A percentile compares a stretch with the other conserved stretches of the same genome.
Evolutionary conservation across 2,113 vertebrate species (phyloP).

Genomic region (Acanthochromis polyacanthus): DNA sequence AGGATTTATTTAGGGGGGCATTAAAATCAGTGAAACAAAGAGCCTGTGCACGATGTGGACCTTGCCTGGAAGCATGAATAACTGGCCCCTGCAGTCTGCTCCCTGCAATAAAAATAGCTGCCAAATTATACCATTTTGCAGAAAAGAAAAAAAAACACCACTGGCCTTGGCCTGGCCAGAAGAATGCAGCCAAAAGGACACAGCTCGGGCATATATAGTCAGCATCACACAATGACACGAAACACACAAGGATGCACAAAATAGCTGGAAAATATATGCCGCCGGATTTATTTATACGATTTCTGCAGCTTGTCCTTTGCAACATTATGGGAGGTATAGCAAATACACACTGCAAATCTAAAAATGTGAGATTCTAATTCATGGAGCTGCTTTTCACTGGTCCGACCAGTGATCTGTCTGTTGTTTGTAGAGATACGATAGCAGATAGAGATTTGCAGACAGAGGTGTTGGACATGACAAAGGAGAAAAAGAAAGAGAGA

Average conservation of each 20-base stretch:
- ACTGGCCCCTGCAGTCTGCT: slow-evolving; percentile 66
- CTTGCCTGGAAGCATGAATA: slow-evolving; percentile 54
- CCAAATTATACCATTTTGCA: slow-evolving; percentile 85
- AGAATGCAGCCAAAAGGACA: slow-evolving; percentile 74
- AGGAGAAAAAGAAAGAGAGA: slow-evolving; percentile 9
- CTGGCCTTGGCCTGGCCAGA: slow-evolving; percentile 73
- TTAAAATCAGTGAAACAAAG: slow-evolving; percentile 49
- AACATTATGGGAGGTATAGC: slow-evolving; percentile 19
- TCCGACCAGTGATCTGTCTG: slow-evolving; percentile 31
- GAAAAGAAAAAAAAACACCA: slow-evolving; percentile 66
- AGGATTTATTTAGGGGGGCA: slow-evolving; percentile 18
- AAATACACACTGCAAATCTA: slow-evolving; percentile 36
- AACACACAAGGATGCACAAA: slow-evolving; percentile 35
- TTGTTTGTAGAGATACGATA: background rate
- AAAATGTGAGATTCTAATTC: slow-evolving; percentile 31
- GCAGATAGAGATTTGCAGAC: slow-evolving; percentile 21
- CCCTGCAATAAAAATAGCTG: slow-evolving; percentile 82
- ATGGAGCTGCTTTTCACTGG: background rate
- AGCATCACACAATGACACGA: slow-evolving; percentile 64
- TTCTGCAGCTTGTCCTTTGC: slow-evolving; percentile 47
- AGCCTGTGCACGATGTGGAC: slow-evolving; percentile 51
- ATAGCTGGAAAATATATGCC: slow-evolving; percentile 37
- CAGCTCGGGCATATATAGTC: slow-evolving; percentile 52
- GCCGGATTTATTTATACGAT: slow-evolving; percentile 43
- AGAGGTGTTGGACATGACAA: slow-evolving; percentile 6